Conservation (phyloP, 1,140 invertebrate species). For the Neodiprion fabricii region DNA sequence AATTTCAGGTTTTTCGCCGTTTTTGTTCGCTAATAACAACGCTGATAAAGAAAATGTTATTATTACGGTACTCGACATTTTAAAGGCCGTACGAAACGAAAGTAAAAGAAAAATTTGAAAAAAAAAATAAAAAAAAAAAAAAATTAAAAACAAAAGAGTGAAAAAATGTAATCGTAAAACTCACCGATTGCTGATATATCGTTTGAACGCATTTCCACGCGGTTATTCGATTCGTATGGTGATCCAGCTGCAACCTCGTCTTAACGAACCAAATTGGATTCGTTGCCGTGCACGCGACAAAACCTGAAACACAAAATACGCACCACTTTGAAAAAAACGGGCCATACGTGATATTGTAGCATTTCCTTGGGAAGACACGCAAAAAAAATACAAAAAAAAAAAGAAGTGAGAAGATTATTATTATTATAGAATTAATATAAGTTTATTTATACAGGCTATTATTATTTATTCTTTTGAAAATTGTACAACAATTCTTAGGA, state of each 20-base stretch:
- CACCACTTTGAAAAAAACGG: neutral
- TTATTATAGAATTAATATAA: too few relatives aligned
- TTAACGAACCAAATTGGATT: conserved; percentile 99
- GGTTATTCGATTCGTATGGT: conserved; percentile 76
- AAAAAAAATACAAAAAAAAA: conserved; percentile 4
- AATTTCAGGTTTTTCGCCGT: too few relatives aligned
- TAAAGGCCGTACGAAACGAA: neutral
- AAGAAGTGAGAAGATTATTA: neutral
- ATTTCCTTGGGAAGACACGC: conserved; percentile 8
- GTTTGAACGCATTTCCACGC: conserved; percentile 80
- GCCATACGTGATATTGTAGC: neutral
- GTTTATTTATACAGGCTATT: too few relatives aligned
- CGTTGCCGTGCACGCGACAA: conserved; percentile 92
- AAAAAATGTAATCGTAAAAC: conserved; percentile 26
- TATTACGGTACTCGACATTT: too few relatives aligned
- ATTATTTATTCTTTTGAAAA: too few relatives aligned
- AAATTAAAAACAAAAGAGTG: neutral
- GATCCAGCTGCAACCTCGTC: conserved; percentile 95
- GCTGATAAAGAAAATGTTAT: too few relatives aligned
- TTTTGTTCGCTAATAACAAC: too few relatives aligned
- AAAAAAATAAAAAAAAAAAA: neutral
- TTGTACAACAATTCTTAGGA: too few relatives aligned
- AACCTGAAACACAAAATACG: conserved; percentile 73
- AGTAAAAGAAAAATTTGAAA: neutral
- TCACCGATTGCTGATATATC: conserved; percentile 82